Percentiles rank a stretch among this genome's conserved stretches.
These are phyloP conservation scores for Onychomys arenicola DNA, from an alignment of 2,797 vertebrate species.

Conservation along the genomic window DNA sequence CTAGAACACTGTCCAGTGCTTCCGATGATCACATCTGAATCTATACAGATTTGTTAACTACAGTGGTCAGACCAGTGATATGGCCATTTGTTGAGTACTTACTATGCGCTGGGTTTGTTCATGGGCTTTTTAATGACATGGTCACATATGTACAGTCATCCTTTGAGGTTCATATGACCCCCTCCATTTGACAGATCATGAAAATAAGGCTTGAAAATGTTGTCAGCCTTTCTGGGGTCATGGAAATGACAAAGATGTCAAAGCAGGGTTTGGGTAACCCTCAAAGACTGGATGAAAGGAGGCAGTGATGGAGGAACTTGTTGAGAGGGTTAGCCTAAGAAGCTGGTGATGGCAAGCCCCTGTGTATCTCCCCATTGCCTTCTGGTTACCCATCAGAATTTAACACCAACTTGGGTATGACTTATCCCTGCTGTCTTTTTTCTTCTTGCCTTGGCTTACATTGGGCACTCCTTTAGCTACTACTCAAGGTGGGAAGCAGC, in stretches of 20 bases:
- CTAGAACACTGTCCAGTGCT: not conserved
- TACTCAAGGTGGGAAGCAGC: not conserved
- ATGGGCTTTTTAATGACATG: not conserved
- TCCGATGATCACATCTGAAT: not conserved
- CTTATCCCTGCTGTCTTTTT: not conserved
- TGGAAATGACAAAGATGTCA: not conserved
- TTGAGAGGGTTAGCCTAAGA: not conserved
- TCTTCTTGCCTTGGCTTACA: not conserved
- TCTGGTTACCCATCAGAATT: not conserved
- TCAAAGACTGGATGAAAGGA: not conserved
- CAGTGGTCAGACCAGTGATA: not conserved
- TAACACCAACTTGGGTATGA: not conserved
- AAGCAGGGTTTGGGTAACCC: not conserved
- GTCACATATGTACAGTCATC: not conserved
- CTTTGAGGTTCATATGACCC: not conserved
- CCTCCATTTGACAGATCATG: not conserved
- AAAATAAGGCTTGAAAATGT: not conserved
- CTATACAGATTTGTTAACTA: not conserved
- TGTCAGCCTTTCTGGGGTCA: not conserved
- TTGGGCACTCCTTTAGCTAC: not conserved
- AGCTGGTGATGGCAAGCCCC: not conserved
- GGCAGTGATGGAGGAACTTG: no score
- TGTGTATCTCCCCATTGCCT: not conserved
- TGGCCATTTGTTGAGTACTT: not conserved
- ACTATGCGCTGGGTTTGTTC: not conserved